phyloP scores from a whole-genome alignment of 2,797 vertebrate genomes.

The Austrolebias charrua region DNA sequence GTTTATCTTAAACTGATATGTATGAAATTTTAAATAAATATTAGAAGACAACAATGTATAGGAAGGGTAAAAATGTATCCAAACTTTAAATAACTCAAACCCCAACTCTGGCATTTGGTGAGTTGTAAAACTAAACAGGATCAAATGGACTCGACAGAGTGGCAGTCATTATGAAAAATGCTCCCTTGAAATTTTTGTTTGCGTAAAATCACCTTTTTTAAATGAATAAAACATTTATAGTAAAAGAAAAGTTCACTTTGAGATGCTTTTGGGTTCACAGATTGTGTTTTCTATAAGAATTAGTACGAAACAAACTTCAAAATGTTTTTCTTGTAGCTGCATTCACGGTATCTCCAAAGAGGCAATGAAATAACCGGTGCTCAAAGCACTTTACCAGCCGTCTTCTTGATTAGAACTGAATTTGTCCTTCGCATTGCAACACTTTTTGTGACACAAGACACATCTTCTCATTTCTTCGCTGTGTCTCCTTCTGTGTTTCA shows the following conservation, averaged over 20 bases:
- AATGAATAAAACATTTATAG: no score
- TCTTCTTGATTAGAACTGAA: constrained; percentile 33
- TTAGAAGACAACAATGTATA: no score
- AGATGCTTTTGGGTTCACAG: no score
- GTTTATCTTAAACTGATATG: not conserved
- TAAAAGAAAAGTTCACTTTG: no score
- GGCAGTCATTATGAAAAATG: not conserved
- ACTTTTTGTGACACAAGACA: constrained; percentile 28
- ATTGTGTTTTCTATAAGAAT: no score
- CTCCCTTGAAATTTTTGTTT: no score
- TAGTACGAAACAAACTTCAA: not conserved
- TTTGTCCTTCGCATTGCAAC: constrained; percentile 37
- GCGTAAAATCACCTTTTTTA: no score
- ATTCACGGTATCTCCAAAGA: not conserved
- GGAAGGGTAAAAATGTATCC: no score
- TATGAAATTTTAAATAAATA: no score
- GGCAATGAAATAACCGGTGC: not conserved
- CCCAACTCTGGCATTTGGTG: not conserved
- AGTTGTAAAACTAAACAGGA: constrained; percentile 3
- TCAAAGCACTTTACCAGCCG: constrained; percentile 27
- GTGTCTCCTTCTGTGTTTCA: constrained; percentile 40
- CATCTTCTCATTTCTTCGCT: constrained; percentile 19
- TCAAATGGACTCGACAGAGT: not conserved
- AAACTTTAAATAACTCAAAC: not conserved
- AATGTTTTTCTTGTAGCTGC: not conserved